phyloP scores from a whole-genome alignment of 1,140 invertebrate genomes.

The Drosophila serrata region DNA sequence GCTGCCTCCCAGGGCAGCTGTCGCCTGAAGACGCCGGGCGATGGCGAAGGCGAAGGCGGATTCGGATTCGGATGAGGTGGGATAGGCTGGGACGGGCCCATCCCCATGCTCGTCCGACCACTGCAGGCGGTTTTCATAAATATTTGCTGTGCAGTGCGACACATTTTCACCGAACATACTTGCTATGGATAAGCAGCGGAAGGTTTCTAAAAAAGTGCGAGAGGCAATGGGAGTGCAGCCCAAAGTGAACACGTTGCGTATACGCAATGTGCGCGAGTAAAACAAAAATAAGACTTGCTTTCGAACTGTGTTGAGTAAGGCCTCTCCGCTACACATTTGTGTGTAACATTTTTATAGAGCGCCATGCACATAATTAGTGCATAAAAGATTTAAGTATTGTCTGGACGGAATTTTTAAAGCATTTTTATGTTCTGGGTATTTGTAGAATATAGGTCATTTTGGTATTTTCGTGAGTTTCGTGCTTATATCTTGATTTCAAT shows the following conservation, averaged over 20 bases:
- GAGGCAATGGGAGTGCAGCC: slow-evolving; percentile 19
- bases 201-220: slow-evolving; percentile 40
- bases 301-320: not conserved
- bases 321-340: not conserved
- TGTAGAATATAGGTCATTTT: not conserved
- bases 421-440: not conserved
- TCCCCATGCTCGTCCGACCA: slow-evolving; percentile 22
- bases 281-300: not conserved
- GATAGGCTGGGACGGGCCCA: not conserved
- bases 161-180: slow-evolving; percentile 26
- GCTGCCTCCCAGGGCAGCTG: slow-evolving; percentile 51
- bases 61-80: slow-evolving; percentile 6
- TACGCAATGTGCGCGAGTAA: slow-evolving; percentile 16
- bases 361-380: slow-evolving; percentile 8
- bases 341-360: not conserved
- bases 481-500: not conserved
- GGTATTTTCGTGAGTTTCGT: not conserved
- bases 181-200: slow-evolving; percentile 22
- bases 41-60: not conserved
- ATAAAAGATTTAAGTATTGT: not conserved
- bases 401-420: not conserved
- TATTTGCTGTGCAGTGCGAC: slow-evolving; percentile 38
- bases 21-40: slow-evolving; percentile 19
- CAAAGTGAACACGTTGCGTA: slow-evolving; percentile 33
- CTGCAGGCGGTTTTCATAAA: slow-evolving; percentile 45